Evolutionary conservation across 1,140 invertebrate genomes (phyloP), one percentile per base, ranked within the genome.

Genomic region (Elymnias hypermnestra): DNA sequence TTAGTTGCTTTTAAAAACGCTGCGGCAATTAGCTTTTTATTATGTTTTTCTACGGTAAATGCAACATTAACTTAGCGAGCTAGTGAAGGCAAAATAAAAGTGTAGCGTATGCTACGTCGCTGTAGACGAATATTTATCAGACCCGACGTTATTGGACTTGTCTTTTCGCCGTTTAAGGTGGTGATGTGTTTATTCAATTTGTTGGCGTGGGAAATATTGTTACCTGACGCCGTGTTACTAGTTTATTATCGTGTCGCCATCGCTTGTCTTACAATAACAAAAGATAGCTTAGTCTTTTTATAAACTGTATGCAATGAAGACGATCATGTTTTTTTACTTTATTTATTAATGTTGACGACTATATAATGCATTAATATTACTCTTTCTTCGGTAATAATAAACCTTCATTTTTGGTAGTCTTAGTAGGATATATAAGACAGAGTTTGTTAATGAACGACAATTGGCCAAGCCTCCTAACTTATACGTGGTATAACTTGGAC

Each of bases 141-240:
- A 57, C 60, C 44, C 59, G 33, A 43, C 67, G 58, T 72, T 83
- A 77, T 83, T 83, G 72, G 72, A 70, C 66, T 77, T 73, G 75
- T 73, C 78, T 79, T 75, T 77, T 73, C 63, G 60, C 58, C 73
- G 70, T 83, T 79, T 76, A 82, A 78, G 70, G 72, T 59, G 58
- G 53, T 78, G 69, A 83, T 72, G 75, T 79, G 73, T 79, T 78
- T 79, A 83, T 83, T 83, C 73, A 78, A 83, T 83, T 83, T 83
- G 72, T 65, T 69, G 62, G 48, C 72, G 68, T 62, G 53, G 62
- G 64, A 75, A 83, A 83, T 77, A 73, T 72, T 72, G 73, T 83
- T 79, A 78, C 68, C 67, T 75, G 64, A 59, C 62, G 59, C 42
- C 57, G 49, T 57, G 56, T 56, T 57, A 47, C 63, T 67, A 57